These are phyloP conservation scores for Hemistola chrysoprasaria DNA, from an alignment of 2,888 invertebrate species.

Conservation along the genomic window DNA sequence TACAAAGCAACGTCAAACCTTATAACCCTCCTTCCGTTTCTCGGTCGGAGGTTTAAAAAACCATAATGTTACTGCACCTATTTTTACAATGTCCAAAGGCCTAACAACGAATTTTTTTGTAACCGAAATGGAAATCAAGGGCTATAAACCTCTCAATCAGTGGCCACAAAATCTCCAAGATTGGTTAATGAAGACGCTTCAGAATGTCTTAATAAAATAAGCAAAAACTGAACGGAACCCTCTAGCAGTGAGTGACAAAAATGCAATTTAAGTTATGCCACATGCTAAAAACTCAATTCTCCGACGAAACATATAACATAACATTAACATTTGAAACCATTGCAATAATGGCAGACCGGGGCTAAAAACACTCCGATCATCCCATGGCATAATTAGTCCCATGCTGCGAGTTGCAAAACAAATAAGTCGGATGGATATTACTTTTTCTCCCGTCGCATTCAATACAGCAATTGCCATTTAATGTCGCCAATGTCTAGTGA, in stretches of 20 bases:
- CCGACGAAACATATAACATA: too few species aligned
- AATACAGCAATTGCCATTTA: conserved; percentile 51
- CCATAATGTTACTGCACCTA: too few species aligned
- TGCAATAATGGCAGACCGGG: conserved; percentile 46
- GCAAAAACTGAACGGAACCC: conserved; percentile 44
- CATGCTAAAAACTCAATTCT: conserved; percentile 67
- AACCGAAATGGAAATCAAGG: conserved; percentile 40
- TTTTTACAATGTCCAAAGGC: too few species aligned
- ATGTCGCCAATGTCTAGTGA: conserved; percentile 54
- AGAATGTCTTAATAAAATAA: conserved; percentile 60
- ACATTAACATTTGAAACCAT: too few species aligned
- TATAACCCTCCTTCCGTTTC: too few species aligned
- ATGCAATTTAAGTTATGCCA: conserved; percentile 75
- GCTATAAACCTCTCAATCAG: conserved; percentile 42
- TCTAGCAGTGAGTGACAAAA: conserved; percentile 69
- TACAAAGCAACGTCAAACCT: too few species aligned
- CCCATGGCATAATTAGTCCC: conserved; percentile 73
- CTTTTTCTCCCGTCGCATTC: conserved; percentile 47
- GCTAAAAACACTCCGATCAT: conserved; percentile 62
- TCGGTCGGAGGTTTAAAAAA: too few species aligned
- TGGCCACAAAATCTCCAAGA: conserved; percentile 38
- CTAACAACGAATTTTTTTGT: too few species aligned
- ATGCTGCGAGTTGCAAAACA: conserved; percentile 56
- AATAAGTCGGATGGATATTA: conserved; percentile 37
- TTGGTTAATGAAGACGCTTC: conserved; percentile 68